Evolutionary conservation across 2,113 vertebrate genomes (phyloP), one percentile per base, ranked within the genome.

Genomic region (Labeo rohita): DNA sequence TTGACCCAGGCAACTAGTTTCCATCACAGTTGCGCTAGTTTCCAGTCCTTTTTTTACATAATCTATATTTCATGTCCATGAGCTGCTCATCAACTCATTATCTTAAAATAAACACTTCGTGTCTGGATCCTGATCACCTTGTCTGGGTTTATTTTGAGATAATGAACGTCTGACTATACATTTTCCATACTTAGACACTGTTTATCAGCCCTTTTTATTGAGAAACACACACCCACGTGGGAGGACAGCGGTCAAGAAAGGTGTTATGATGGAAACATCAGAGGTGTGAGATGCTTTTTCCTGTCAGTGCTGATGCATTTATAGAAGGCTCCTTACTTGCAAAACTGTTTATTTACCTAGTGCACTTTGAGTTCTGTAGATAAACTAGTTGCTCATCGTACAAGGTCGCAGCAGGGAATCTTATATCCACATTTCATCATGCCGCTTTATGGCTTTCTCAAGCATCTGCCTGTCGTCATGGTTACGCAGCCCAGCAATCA

Each of bases 401-500:
- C 52, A 47, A 16, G 39, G 45, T 23, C n/a, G 15, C 78, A 80
- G 59, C 79, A 81, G 79, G 43, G n/a, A 81, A 11, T 21, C 59
- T 28, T n/a, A 15, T 28, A n/a, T 68, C 28, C 28, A 28, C 28
- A 28, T 28, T 28, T 28, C 28, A 21, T 28, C 13, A 36, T 76
- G 59, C 18, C 36, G 7, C 50, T 43, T 63, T 1, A 7, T 65
- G 78, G 83, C 78, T 73, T 85, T 85, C 83, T 76, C 45, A 66
- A 87, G 85, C 85, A 87, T 85, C 83, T 90, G 87, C 72, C 59
- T 83, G 92, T 94, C 90, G 90, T 92, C 93, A 93, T 94, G 91
- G 92, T 84, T 91, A 95, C 93, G 82, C 88, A 88, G 92, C 80
- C 90, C 88, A 89, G 72, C 36, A 70, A 92, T 94, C 93, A 92